These are phyloP conservation scores for Gerris lacustris DNA, from an alignment of 2,888 invertebrate species.

Conservation along the genomic window DNA sequence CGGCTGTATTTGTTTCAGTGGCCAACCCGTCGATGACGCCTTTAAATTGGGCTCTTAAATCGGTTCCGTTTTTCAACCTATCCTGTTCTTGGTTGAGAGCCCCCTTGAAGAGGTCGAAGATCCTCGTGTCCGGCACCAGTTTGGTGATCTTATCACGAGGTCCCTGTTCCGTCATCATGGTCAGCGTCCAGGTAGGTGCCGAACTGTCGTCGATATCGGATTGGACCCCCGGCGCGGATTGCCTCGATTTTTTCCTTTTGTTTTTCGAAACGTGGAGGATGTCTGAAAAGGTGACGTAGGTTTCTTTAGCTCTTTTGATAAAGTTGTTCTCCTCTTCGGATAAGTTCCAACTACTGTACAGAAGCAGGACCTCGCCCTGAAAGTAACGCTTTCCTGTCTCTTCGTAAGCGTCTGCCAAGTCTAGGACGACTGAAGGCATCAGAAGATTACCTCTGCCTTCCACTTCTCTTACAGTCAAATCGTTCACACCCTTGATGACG, in stretches of 20 bases:
- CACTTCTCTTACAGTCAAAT: neutral
- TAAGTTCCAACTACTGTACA: neutral
- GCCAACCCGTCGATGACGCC: no score
- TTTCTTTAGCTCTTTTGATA: neutral
- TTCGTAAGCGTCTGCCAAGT: neutral
- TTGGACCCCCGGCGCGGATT: neutral
- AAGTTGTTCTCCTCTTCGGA: neutral
- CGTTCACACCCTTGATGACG: neutral
- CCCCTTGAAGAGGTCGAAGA: neutral
- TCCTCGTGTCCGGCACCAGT: neutral
- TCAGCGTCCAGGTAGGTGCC: neutral
- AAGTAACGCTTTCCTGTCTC: neutral
- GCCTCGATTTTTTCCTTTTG: neutral
- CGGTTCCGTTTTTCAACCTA: no score
- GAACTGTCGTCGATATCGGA: neutral
- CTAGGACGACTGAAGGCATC: neutral
- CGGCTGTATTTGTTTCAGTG: no score
- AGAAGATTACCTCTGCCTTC: neutral
- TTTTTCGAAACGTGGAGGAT: neutral
- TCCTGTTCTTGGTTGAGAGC: no score
- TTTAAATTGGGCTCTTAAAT: no score
- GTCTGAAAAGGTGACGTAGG: neutral
- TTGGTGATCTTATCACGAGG: neutral
- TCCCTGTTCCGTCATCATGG: neutral
- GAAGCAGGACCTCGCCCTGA: neutral